Evolutionary conservation across 2,888 invertebrate genomes (phyloP), one percentile per base, ranked within the genome.

Genomic region (Acrocera orbiculus): DNA sequence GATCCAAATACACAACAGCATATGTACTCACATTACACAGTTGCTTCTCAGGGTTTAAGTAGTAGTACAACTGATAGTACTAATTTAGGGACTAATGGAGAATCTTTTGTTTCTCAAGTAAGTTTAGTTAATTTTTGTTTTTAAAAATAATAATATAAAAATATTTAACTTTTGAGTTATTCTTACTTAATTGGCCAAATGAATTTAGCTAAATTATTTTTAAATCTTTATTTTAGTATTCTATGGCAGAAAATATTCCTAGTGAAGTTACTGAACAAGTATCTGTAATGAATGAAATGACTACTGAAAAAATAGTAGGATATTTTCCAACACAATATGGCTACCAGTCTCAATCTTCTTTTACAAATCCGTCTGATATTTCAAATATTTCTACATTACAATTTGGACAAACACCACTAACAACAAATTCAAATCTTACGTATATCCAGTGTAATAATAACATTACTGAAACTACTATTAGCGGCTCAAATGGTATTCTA

Each of bases 321-420:
- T 58, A 58, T 34, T 58, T 54, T 31, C 49, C 50, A 7, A 42
- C 50, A 5, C 57, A 56, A 0, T 58, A 58, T 44, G 56, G 56
- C 3, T 56, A 56, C 44, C 56, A 54, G 26, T 50, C 50, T 7
- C 41, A 28, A 47, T 42, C 5, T 28, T 32, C 5, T 34, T 32
- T 10, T 16, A 33, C 13, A 30, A 34, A 16, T 17, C 30, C n/a
- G 26, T 34, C 3, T 27, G 33, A 15, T 14, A 11, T 4, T 19
- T 7, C 3, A 5, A 16, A 15, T 31, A 10, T 9, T 2, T 9
- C 15, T 19, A 6, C 11, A n/a, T 7, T 17, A 1, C 28, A 29
- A 29, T 15, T 11, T 13, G 13, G 25, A 5, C 22, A 16, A 16
- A 9, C 10, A n/a, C 3, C 20, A 11, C 22, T 15, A 14, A 14